A percentile compares a stretch with the other conserved stretches of the same genome.
phyloP scores from a whole-genome alignment of 2,113 vertebrate genomes.

The Scytalopus superciliaris region DNA sequence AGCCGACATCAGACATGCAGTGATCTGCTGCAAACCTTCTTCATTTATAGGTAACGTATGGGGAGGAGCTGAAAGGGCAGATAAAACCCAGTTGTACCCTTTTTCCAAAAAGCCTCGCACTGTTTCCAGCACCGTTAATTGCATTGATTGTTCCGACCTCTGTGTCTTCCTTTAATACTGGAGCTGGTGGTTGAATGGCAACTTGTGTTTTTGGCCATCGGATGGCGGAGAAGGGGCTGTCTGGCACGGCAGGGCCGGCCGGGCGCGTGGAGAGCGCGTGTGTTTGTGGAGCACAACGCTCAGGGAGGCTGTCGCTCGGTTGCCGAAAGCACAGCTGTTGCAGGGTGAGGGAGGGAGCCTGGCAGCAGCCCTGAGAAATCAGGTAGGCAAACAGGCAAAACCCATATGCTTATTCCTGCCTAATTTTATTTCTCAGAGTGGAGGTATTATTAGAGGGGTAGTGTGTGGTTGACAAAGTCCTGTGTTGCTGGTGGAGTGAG shows the following conservation, averaged over 20 bases:
- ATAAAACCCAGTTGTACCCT: neutral
- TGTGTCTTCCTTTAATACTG: neutral
- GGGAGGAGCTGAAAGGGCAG: neutral
- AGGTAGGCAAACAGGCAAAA: constrained; percentile 52
- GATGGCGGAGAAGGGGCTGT: constrained; percentile 19
- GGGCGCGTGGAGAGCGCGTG: neutral
- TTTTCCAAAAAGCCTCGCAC: neutral
- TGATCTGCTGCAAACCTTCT: neutral
- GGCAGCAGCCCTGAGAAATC: neutral
- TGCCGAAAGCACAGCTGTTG: constrained; percentile 39
- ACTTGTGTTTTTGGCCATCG: constrained; percentile 3
- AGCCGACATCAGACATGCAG: neutral
- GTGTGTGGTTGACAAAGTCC: neutral
- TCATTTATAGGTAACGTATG: neutral
- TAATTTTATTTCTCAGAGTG: neutral
- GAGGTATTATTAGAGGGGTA: neutral
- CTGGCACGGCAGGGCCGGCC: constrained; percentile 51
- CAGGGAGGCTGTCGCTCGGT: constrained; percentile 25
- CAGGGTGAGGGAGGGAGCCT: neutral
- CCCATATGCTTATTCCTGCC: neutral
- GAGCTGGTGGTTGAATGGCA: constrained; percentile 33
- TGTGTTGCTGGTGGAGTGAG: neutral
- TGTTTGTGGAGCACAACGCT: constrained; percentile 38
- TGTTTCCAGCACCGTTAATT: neutral
- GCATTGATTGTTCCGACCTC: neutral